Conservation (phyloP, 2,797 vertebrate species). For the Megalops cyprinoides region DNA sequence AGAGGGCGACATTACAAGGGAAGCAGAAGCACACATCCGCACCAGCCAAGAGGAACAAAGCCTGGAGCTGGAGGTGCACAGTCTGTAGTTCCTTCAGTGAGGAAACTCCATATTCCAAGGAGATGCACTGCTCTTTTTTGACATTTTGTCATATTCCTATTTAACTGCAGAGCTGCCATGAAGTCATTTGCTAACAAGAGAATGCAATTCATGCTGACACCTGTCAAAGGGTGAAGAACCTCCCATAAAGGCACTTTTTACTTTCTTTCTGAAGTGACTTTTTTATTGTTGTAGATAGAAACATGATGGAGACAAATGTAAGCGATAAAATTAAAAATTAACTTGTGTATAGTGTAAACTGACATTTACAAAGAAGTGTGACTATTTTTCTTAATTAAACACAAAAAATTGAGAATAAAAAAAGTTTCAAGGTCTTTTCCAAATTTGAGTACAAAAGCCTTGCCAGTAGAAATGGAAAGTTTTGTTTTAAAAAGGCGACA, state of each 20-base stretch:
- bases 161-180: constrained; percentile 32
- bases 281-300: constrained; percentile 83
- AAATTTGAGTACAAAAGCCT: constrained; percentile 73
- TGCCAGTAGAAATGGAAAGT: constrained; percentile 77
- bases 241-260: constrained; percentile 71
- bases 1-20: not conserved
- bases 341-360: constrained; percentile 92
- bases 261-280: constrained; percentile 67
- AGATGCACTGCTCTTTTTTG: constrained; percentile 12
- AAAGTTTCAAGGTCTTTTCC: constrained; percentile 78
- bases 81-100: not conserved
- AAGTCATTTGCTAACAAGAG: constrained; percentile 21
- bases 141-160: constrained; percentile 25
- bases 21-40: not conserved
- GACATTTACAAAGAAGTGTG: constrained; percentile 91
- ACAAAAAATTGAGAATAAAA: constrained; percentile 80
- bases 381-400: constrained; percentile 99
- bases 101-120: not conserved
- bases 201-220: constrained; percentile 6
- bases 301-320: constrained; percentile 63
- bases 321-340: constrained; percentile 61
- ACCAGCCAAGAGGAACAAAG: constrained; percentile 30
- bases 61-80: constrained; percentile 3
- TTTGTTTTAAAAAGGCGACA: constrained; percentile 79
- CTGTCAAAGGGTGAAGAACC: not conserved